phyloP scores from a whole-genome alignment of 2,113 vertebrate genomes.

The Columba janthina region DNA sequence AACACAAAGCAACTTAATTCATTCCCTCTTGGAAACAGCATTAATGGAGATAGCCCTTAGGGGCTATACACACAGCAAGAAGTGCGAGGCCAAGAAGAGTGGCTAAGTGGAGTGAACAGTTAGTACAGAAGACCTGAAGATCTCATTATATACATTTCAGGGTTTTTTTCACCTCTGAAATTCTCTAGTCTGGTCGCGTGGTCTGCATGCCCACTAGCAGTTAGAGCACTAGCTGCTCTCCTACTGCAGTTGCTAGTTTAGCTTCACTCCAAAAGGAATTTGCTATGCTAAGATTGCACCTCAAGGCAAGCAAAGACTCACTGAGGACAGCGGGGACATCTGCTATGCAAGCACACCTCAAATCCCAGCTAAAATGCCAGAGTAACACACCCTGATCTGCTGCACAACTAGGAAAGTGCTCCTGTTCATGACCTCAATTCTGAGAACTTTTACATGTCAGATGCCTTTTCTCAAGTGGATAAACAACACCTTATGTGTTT shows the following conservation, averaged over 20 bases:
- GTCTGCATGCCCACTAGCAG: neutral
- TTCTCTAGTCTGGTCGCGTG: neutral
- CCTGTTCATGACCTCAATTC: neutral
- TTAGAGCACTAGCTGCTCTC: neutral
- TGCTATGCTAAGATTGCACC: neutral
- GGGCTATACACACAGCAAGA: neutral
- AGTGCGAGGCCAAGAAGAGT: neutral
- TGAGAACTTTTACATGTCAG: neutral
- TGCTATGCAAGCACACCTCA: neutral
- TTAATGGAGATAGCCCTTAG: neutral
- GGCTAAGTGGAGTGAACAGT: neutral
- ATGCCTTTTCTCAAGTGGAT: neutral
- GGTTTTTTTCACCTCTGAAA: neutral
- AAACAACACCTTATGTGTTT: accelerated
- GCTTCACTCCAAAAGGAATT: neutral
- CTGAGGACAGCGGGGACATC: neutral
- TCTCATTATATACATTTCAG: neutral
- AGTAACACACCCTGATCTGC: neutral
- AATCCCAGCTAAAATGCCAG: neutral
- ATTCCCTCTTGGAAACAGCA: neutral
- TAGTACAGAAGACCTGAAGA: neutral
- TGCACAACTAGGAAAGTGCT: neutral
- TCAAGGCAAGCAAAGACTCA: neutral
- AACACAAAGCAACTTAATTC: neutral
- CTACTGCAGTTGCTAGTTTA: too few relatives aligned